Percentiles rank a stretch among this genome's conserved stretches.
Conservation (phyloP, 2,113 vertebrate genomes). For the Pseudorhombus dupliciocellatus region DNA sequence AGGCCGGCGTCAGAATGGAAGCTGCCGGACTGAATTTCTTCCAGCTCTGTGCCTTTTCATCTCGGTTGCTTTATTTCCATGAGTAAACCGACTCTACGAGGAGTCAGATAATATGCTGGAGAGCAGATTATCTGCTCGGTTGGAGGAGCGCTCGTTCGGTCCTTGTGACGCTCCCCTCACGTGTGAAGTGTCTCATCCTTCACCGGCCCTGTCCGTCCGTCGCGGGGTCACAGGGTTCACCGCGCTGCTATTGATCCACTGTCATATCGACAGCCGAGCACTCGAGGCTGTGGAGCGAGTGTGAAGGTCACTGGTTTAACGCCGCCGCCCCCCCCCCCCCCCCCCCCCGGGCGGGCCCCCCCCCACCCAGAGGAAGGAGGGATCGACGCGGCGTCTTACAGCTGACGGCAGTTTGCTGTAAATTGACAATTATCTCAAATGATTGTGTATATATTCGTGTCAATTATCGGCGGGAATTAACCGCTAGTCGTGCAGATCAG, state of each 20-base stretch:
- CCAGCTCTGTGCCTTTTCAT: no score
- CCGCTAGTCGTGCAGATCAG: constrained; percentile 34
- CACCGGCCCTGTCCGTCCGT: background rate
- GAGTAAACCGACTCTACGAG: no score
- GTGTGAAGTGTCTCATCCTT: constrained; percentile 20
- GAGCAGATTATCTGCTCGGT: constrained; percentile 42
- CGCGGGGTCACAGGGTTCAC: constrained; percentile 32
- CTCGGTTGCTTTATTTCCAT: background rate
- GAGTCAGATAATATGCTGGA: no score
- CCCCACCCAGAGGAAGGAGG: constrained; percentile 25
- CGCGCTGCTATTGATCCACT: constrained; percentile 55
- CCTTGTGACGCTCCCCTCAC: background rate
- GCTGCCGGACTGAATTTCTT: no score
- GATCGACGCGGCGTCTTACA: constrained; percentile 20
- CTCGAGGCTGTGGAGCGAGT: constrained; percentile 43
- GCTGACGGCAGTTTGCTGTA: constrained; percentile 43
- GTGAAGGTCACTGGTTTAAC: constrained; percentile 67
- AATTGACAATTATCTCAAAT: constrained; percentile 56
- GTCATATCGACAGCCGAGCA: constrained; percentile 49
- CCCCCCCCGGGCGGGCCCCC: constrained; percentile 19
- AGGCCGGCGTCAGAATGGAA: no score
- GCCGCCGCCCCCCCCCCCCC: constrained; percentile 20
- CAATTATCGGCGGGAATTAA: constrained; percentile 49
- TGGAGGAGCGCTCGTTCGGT: constrained; percentile 10
- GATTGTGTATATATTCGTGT: constrained; percentile 52